Percentiles rank a stretch among this genome's conserved stretches.
phyloP scores from a whole-genome alignment of 2,888 invertebrate species.

The Ceramica pisi region DNA sequence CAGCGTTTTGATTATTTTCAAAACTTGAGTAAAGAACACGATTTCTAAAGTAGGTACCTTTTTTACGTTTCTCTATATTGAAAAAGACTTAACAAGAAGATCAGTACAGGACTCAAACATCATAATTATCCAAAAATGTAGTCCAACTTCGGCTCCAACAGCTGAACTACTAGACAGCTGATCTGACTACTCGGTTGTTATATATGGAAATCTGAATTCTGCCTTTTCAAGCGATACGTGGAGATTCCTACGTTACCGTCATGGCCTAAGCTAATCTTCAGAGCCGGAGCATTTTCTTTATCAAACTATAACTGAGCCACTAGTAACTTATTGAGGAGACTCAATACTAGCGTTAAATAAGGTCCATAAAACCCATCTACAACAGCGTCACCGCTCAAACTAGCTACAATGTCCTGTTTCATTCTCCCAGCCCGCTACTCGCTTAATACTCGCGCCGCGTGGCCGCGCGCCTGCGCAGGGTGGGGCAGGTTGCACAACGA shows the following conservation, averaged over 20 bases:
- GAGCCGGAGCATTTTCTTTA: background rate
- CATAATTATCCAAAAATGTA: background rate
- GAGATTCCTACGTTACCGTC: background rate
- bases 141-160: too few species aligned
- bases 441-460: slow-evolving; percentile 65
- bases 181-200: background rate
- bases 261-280: background rate
- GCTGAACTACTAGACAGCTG: too few species aligned
- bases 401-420: slow-evolving; percentile 40
- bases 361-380: background rate
- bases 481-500: slow-evolving; percentile 89
- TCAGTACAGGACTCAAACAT: background rate
- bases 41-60: background rate
- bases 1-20: background rate
- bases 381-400: background rate
- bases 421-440: slow-evolving; percentile 10
- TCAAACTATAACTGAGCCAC: background rate
- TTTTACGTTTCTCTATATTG: background rate
- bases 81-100: background rate
- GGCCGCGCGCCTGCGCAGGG: slow-evolving; percentile 83
- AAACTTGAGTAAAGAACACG: background rate
- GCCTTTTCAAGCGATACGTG: background rate
- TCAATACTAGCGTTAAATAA: background rate
- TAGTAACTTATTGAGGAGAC: background rate
- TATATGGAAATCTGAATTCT: background rate